A percentile compares a stretch with the other conserved stretches of the same genome.
Evolutionary conservation across 2,113 vertebrate genomes (phyloP).

Genomic region (Ifrita kowaldi): DNA sequence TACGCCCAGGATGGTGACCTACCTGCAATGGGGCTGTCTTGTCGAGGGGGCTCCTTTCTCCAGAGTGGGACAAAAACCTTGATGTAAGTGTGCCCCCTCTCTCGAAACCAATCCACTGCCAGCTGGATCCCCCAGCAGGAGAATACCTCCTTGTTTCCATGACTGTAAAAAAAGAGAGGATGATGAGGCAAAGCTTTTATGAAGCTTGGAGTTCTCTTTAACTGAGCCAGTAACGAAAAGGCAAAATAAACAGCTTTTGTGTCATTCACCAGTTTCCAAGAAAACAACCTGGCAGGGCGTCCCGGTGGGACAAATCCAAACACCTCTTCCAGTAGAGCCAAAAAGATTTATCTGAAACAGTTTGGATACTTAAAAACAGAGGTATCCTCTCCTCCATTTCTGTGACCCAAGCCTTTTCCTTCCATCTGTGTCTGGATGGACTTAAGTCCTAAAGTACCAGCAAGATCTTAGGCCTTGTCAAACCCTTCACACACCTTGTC

Average conservation of each 20-base stretch:
- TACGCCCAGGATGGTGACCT: neutral
- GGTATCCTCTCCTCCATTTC: neutral
- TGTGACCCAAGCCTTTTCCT: neutral
- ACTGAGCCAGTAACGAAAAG: neutral
- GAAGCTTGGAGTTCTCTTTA: neutral
- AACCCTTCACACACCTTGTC: neutral
- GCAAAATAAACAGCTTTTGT: neutral
- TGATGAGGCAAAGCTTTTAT: neutral
- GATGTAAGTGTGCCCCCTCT: constrained; percentile 84
- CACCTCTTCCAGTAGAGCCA: neutral
- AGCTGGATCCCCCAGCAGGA: constrained; percentile 89
- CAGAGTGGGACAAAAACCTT: constrained; percentile 90
- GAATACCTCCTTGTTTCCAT: constrained; percentile 88
- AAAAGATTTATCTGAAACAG: neutral
- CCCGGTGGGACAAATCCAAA: neutral
- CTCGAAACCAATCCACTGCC: constrained; percentile 88
- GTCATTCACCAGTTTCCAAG: neutral
- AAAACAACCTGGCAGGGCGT: neutral
- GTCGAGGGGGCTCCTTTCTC: constrained; percentile 84
- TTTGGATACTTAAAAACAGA: neutral
- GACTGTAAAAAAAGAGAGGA: constrained; percentile 65
- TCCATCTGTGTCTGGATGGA: neutral
- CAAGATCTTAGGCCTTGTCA: neutral
- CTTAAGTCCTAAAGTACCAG: neutral
- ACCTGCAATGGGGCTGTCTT: constrained; percentile 86